These are phyloP conservation scores for Crocuta crocuta DNA, from an alignment of 2,113 vertebrate genomes.

Conservation along the genomic window DNA sequence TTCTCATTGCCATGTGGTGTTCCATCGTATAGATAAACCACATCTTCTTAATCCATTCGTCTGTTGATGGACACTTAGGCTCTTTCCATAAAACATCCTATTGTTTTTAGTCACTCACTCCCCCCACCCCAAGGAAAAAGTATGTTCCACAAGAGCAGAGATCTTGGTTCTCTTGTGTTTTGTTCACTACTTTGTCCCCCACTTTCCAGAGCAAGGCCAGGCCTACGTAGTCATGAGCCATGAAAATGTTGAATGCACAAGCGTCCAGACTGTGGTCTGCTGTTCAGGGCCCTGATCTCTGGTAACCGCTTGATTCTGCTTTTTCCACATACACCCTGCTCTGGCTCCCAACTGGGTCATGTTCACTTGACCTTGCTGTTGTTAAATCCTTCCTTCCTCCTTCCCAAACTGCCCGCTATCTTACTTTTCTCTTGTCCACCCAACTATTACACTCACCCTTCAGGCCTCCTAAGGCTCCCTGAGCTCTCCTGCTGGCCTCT, in stretches of 20 bases:
- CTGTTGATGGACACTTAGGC: no score
- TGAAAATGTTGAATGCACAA: not conserved
- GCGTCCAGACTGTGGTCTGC: not conserved
- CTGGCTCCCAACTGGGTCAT: not conserved
- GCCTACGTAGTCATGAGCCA: not conserved
- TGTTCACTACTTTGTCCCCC: not conserved
- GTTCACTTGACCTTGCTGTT: not conserved
- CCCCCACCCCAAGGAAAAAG: not conserved
- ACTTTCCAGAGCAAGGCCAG: not conserved
- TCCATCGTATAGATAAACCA: no score
- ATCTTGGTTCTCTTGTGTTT: not conserved
- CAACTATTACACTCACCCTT: rapidly evolving
- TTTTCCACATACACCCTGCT: not conserved
- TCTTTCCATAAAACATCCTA: not conserved
- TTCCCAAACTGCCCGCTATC: not conserved
- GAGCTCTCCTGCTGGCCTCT: not conserved
- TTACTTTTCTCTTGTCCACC: not conserved
- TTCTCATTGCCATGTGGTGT: no score
- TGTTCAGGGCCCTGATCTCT: not conserved
- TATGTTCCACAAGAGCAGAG: not conserved
- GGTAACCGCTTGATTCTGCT: not conserved
- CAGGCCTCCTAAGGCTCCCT: not conserved
- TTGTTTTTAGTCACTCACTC: not conserved
- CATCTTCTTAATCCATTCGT: no score
- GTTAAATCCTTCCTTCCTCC: not conserved